These are phyloP conservation scores for Ephydatia muelleri DNA, from an alignment of 37 sponge, comb jelly and placozoan species.

Conservation along the genomic window DNA sequence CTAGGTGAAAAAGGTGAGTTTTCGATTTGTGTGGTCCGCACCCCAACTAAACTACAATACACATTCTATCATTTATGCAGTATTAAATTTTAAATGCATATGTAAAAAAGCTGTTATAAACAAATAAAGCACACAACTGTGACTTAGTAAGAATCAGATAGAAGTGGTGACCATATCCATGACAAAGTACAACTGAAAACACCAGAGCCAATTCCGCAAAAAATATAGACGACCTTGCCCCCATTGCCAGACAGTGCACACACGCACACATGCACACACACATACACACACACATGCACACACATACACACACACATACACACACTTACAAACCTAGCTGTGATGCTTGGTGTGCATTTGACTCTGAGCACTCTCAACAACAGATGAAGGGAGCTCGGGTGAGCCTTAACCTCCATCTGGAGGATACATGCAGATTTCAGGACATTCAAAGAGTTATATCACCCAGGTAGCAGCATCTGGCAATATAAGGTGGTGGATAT, in stretches of 20 bases:
- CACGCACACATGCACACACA: neutral
- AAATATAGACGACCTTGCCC: no score
- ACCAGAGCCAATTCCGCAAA: no score
- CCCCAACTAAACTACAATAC: no score
- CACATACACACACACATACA: neutral
- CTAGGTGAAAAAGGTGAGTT: no score
- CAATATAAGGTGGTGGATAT: neutral
- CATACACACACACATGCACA: neutral
- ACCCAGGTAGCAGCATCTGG: constrained; percentile 20
- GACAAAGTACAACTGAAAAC: no score
- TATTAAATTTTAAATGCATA: no score
- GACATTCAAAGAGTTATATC: constrained; percentile 62
- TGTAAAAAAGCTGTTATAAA: no score
- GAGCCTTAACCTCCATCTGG: neutral
- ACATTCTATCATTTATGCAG: no score
- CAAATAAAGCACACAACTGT: no score
- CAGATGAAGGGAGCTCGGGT: neutral
- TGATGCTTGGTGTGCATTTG: constrained; percentile 68
- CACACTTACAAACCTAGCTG: constrained; percentile 10
- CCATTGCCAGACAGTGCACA: constrained; percentile 13
- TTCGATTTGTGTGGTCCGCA: no score
- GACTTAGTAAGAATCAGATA: constrained; percentile 21
- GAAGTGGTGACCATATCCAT: constrained; percentile 8
- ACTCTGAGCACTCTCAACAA: neutral
- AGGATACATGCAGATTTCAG: neutral